Evolutionary conservation across 2,888 invertebrate genomes (phyloP).

Genomic region (Campoplex capitator): DNA sequence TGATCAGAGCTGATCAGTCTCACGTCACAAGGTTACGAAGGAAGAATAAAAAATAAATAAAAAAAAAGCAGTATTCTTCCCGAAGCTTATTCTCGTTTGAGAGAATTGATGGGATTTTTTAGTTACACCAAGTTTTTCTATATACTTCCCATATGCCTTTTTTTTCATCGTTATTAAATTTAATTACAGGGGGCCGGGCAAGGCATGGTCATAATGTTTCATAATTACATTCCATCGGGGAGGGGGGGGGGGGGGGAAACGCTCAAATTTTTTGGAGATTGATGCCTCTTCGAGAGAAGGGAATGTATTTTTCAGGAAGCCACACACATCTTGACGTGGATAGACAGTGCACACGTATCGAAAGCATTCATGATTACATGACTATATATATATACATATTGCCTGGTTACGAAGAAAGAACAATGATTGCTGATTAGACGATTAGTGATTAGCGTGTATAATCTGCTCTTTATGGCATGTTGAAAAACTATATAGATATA

Average conservation of each 20-base stretch:
- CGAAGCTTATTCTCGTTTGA: constrained; percentile 57
- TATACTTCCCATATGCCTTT: constrained; percentile 16
- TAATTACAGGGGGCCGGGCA: constrained; percentile 56
- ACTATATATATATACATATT: constrained; percentile 4
- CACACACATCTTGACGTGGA: constrained; percentile 19
- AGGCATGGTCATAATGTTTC: constrained; percentile 48
- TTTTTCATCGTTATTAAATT: constrained; percentile 63
- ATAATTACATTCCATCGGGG: constrained; percentile 52
- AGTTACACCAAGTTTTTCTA: constrained; percentile 24
- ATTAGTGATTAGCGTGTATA: constrained; percentile 46
- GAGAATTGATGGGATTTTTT: constrained; percentile 64
- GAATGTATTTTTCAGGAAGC: constrained; percentile 45
- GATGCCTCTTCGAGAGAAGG: constrained; percentile 33
- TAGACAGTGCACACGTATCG: constrained; percentile 7
- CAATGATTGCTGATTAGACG: constrained; percentile 54
- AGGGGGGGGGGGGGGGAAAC: constrained; percentile 29
- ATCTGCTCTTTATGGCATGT: constrained; percentile 31
- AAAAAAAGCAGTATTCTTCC: constrained; percentile 28
- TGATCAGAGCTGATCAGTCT: constrained; percentile 51
- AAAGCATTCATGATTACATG: constrained; percentile 18
- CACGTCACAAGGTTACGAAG: constrained; percentile 37
- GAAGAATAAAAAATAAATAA: constrained; percentile 9
- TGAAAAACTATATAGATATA: constrained; percentile 15
- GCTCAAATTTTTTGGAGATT: constrained; percentile 44
- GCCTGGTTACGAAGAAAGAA: constrained; percentile 19